A percentile compares a stretch with the other conserved stretches of the same genome.
phyloP scores from a whole-genome alignment of 1,140 invertebrate species.

The Pinna nobilis region DNA sequence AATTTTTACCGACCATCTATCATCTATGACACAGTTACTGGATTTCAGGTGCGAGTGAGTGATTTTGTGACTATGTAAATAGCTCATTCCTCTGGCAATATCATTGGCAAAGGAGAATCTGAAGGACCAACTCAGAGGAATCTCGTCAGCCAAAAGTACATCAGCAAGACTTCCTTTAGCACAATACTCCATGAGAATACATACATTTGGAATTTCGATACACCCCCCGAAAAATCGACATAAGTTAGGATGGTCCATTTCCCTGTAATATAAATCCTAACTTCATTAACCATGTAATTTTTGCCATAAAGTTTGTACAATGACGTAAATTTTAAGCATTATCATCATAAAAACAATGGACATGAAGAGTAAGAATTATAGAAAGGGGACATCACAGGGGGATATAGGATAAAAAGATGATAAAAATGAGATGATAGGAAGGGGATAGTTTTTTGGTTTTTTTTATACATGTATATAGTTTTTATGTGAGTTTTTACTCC shows the following conservation, averaged over 20 bases:
- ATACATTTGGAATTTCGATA: conserved; percentile 58
- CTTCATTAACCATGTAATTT: no score
- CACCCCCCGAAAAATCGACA: conserved; percentile 65
- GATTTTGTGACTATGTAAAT: conserved; percentile 89
- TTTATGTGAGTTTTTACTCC: no score
- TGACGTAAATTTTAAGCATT: no score
- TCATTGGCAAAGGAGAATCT: conserved; percentile 67
- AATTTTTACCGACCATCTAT: conserved; percentile 94
- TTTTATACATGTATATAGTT: no score
- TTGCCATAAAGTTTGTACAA: no score
- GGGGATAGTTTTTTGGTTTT: no score
- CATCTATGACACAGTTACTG: conserved; percentile 93
- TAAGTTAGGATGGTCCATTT: conserved; percentile 62
- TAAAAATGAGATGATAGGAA: no score
- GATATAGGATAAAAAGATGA: no score
- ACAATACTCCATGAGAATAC: conserved; percentile 61
- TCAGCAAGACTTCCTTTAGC: conserved; percentile 65
- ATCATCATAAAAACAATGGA: no score
- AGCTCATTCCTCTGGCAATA: conserved; percentile 85
- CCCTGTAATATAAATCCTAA: conserved; percentile 46
- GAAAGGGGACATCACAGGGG: no score
- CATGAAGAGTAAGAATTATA: no score
- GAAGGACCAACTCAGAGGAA: conserved; percentile 66
- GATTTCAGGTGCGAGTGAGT: conserved; percentile 96
- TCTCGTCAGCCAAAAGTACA: conserved; percentile 64